Conservation (phyloP, 2,113 vertebrate species). For the Pelodiscus sinensis region DNA sequence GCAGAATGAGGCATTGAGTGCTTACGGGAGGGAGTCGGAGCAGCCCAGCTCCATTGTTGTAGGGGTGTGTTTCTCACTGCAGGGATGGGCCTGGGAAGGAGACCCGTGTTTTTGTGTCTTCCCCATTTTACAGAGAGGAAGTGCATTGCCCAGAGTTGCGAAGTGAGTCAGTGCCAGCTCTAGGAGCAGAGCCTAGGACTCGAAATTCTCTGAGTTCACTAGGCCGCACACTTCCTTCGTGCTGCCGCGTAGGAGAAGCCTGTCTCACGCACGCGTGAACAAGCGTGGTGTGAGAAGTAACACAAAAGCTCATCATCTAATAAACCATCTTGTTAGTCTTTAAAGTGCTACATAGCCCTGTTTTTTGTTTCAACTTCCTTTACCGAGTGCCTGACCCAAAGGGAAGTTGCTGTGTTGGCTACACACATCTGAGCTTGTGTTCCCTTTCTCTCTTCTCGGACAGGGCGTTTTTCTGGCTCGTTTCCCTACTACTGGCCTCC, state of each 20-base stretch:
- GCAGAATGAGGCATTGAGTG: accelerated
- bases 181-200: not conserved
- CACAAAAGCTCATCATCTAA: no score
- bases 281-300: no score
- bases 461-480: constrained; percentile 83
- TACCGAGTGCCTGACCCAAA: accelerated
- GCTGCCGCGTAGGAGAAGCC: accelerated
- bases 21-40: no score
- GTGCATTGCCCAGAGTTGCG: accelerated
- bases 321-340: no score
- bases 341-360: no score
- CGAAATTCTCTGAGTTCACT: not conserved
- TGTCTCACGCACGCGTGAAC: accelerated
- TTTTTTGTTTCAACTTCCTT: no score
- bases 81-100: not conserved
- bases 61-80: accelerated
- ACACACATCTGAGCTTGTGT: accelerated
- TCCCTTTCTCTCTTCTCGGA: not conserved
- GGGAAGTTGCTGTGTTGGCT: not conserved
- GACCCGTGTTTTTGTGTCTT: not conserved
- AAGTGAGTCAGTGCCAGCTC: not conserved
- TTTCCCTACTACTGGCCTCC: constrained; percentile 79
- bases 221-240: accelerated
- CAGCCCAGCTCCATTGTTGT: accelerated
- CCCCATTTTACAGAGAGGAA: not conserved